phyloP scores from a whole-genome alignment of 2,113 vertebrate species.

The Silurus glanis region DNA sequence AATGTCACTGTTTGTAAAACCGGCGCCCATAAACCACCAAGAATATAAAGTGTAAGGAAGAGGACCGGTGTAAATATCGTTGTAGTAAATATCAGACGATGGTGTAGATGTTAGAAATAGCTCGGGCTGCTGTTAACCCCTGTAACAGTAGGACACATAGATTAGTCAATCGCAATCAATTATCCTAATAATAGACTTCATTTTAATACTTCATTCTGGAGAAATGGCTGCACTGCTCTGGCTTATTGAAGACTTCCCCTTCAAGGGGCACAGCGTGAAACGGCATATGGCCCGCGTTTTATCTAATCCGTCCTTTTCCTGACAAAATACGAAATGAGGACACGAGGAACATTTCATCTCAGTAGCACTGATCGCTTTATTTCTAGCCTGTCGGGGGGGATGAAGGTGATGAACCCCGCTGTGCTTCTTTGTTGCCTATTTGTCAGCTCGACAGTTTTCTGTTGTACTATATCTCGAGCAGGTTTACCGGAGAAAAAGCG shows the following conservation, averaged over 20 bases:
- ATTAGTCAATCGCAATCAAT: neutral
- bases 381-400: neutral
- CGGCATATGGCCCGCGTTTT: neutral
- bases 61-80: neutral
- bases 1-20: constrained; percentile 20
- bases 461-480: neutral
- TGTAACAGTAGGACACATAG: neutral
- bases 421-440: constrained; percentile 12
- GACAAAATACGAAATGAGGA: neutral
- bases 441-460: neutral
- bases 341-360: neutral
- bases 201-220: neutral
- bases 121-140: neutral
- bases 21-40: neutral
- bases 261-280: neutral
- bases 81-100: neutral
- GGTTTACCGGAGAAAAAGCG: constrained; percentile 64
- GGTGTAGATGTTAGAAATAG: constrained; percentile 1
- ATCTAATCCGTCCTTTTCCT: neutral
- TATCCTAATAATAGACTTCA: neutral
- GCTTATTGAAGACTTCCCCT: neutral
- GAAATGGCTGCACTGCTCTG: constrained; percentile 28
- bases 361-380: neutral
- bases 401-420: constrained; percentile 10
- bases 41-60: neutral